Evolutionary conservation across 2,888 invertebrate genomes (phyloP).

Genomic region (Catocala sponsa): DNA sequence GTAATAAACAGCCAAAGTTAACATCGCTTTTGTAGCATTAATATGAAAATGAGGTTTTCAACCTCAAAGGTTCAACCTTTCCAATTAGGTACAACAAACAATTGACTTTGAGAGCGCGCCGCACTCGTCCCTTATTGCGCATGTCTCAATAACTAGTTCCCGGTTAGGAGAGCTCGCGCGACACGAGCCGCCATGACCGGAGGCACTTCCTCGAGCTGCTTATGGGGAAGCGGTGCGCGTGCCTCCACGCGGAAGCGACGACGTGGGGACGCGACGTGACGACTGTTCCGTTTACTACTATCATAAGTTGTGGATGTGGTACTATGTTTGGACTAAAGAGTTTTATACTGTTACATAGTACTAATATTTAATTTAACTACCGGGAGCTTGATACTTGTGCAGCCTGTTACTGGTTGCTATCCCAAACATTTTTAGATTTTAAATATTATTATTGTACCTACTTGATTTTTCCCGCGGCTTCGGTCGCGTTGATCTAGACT

Average conservation of each 20-base stretch:
- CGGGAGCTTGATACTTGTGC: no score
- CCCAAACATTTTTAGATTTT: no score
- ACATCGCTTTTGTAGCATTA: no score
- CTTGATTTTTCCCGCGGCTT: no score
- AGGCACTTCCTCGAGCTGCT: conserved; percentile 57
- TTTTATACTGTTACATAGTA: no score
- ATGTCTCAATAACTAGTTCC: conserved; percentile 25
- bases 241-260: conserved; percentile 49
- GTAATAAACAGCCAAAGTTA: no score
- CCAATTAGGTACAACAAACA: background rate
- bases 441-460: no score
- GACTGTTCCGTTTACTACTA: conserved; percentile 39
- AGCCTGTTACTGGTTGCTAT: no score
- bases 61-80: no score
- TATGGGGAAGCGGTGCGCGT: conserved; percentile 60
- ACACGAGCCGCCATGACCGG: conserved; percentile 33
- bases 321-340: conserved; percentile 6
- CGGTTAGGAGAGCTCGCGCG: conserved; percentile 41
- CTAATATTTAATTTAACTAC: no score
- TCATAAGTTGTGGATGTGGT: conserved; percentile 31
- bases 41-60: no score
- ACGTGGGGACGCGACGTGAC: conserved; percentile 38
- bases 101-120: background rate
- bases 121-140: background rate
- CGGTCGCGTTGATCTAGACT: no score